Evolutionary conservation across 2,888 invertebrate species (phyloP).

Genomic region (Caenorhabditis macrosperma): DNA sequence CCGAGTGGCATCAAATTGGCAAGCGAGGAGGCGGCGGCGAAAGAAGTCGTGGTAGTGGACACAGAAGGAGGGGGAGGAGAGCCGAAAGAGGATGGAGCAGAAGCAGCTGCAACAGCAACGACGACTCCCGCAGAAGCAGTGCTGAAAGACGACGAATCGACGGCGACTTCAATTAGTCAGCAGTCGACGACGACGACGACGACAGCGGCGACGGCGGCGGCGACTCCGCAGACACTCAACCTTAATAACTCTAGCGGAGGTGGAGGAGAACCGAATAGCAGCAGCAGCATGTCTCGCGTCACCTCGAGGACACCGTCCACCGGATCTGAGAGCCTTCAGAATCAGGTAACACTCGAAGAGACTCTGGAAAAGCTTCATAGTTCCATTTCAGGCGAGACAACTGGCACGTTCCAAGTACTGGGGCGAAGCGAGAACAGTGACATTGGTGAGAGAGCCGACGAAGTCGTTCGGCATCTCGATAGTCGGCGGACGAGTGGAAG

Average conservation of each 20-base stretch:
- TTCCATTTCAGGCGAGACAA: constrained; percentile 63
- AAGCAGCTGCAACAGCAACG: constrained; percentile 2
- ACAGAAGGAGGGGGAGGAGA: constrained; percentile 12
- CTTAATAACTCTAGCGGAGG: constrained; percentile 34
- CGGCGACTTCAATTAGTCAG: constrained; percentile 54
- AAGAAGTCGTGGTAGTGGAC: constrained; percentile 14
- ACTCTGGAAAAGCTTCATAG: neutral
- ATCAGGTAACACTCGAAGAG: constrained; percentile 43
- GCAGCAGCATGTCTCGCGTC: constrained; percentile 33
- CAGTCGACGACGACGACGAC: no score
- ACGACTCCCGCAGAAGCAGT: constrained; percentile 26
- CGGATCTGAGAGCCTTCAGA: constrained; percentile 61
- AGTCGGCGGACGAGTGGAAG: constrained; percentile 91
- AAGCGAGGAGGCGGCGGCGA: constrained; percentile 21
- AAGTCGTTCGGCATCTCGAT: constrained; percentile 94
- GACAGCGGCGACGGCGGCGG: no score
- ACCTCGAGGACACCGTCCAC: constrained; percentile 62
- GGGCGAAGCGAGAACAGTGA: constrained; percentile 89
- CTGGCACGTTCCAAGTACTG: constrained; percentile 83
- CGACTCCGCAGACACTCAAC: constrained; percentile 47
- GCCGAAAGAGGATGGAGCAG: constrained; percentile 8
- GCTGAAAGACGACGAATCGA: constrained; percentile 51
- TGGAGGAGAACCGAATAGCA: constrained; percentile 12
- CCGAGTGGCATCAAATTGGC: constrained; percentile 52
- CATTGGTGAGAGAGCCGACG: constrained; percentile 86